Conservation (phyloP, 30 jellyfish, hydroid and myxozoan species). For the Aurelia coerulea region DNA sequence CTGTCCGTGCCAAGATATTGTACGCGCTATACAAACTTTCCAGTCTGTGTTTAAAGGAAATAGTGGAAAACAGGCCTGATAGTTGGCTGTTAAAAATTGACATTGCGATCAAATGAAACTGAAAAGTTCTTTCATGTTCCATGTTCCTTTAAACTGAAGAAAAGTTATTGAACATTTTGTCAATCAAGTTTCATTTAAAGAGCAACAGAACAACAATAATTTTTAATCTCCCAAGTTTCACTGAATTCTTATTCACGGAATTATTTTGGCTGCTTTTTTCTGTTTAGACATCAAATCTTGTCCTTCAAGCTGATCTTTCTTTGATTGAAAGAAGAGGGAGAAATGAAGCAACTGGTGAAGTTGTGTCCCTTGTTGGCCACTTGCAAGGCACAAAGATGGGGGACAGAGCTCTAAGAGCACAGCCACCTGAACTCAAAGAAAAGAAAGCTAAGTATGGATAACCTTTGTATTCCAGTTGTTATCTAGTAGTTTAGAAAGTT, state of each 20-base stretch:
- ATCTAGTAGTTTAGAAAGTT: neutral
- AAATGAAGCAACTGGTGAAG: slow-evolving; percentile 99
- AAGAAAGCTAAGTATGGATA: slow-evolving; percentile 81
- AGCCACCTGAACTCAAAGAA: slow-evolving; percentile 87
- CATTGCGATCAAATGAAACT: too few relatives aligned
- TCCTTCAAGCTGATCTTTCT: slow-evolving; percentile 97
- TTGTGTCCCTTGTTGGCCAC: slow-evolving; percentile 94
- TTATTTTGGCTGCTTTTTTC: neutral
- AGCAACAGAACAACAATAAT: too few relatives aligned
- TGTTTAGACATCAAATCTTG: slow-evolving; percentile 96
- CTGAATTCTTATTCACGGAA: too few relatives aligned
- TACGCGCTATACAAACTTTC: too few relatives aligned
- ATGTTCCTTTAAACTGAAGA: neutral
- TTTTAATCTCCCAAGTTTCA: too few relatives aligned
- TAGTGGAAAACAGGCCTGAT: too few relatives aligned
- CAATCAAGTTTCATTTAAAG: neutral
- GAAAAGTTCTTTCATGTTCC: too few relatives aligned
- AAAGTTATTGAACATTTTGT: neutral
- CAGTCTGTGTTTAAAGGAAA: too few relatives aligned
- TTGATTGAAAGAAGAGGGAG: slow-evolving; percentile 94
- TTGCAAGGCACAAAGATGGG: slow-evolving; percentile 94
- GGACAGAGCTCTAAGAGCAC: slow-evolving; percentile 90
- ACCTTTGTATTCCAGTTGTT: neutral
- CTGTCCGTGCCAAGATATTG: too few relatives aligned
- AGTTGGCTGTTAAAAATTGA: too few relatives aligned